These are phyloP conservation scores for Fabriciana adippe DNA, from an alignment of 2,888 invertebrate genomes.

Conservation along the genomic window DNA sequence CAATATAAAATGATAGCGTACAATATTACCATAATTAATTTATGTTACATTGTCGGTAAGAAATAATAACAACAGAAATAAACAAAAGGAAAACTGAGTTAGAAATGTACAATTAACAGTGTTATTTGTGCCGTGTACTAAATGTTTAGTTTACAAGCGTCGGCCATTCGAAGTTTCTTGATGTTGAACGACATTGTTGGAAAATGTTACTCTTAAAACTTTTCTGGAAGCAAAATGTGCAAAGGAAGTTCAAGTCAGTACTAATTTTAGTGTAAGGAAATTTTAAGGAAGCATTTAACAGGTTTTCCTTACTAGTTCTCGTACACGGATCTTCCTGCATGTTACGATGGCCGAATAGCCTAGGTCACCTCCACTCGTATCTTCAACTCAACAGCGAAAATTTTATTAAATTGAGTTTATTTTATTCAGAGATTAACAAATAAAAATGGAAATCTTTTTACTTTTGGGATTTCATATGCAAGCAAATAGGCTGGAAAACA, in stretches of 20 bases:
- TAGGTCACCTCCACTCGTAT: too few relatives aligned
- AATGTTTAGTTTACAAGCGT: constrained; percentile 14
- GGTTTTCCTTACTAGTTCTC: neutral
- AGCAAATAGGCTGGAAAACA: too few relatives aligned
- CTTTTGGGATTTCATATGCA: too few relatives aligned
- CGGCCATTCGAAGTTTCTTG: constrained; percentile 18
- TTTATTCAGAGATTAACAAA: too few relatives aligned
- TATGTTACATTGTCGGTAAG: neutral
- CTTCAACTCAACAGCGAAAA: too few relatives aligned
- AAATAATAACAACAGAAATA: neutral
- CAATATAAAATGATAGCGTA: too few relatives aligned
- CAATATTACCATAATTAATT: too few relatives aligned
- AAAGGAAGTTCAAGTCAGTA: constrained; percentile 1
- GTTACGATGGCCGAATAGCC: too few relatives aligned
- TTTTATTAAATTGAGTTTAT: too few relatives aligned
- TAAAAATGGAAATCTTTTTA: too few relatives aligned
- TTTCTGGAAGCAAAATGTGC: constrained; percentile 1
- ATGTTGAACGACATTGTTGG: constrained; percentile 20
- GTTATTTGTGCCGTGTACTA: constrained; percentile 14
- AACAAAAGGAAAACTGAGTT: neutral
- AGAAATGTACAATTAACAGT: constrained; percentile 8
- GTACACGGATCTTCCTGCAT: too few relatives aligned
- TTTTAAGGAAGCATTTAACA: neutral
- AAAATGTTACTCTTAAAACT: constrained; percentile 17
- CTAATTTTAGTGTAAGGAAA: constrained; percentile 1